Evolutionary conservation across 2,797 vertebrate species (phyloP), one percentile per base, ranked within the genome.

Genomic region (Muscicapa striata): DNA sequence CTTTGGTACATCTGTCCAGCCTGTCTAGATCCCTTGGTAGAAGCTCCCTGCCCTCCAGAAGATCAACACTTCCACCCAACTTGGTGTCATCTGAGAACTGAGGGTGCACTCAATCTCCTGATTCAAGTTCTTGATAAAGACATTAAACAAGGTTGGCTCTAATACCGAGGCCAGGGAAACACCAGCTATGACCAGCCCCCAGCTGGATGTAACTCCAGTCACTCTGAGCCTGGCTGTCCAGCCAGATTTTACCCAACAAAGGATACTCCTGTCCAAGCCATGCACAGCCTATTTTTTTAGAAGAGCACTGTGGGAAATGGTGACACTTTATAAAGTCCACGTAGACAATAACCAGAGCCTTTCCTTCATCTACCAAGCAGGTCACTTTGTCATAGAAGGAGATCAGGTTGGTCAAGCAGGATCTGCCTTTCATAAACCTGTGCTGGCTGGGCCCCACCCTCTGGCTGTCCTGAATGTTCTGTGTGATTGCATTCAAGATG

Each of bases 1-100:
- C 29, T 43, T 70, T 20, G 9, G 15, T 26, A 26, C 15, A 46
- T 58, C 10, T 26, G 27, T 52, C 9, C 24, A 51, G 17, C 10
- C 6, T 38, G 10, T 23, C 29, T 29, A 64, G 21, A 77, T 36
- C 11, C 22, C 45, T 59, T 0, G 0, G 30, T 1, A 52, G 26
- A 78, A 40, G 5, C 11, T 59, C 26, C 15, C 13, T 54, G 13
- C 4, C 12, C 7, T 13, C 15, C 24, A 58, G 43, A 43, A 58
- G 20, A 64, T 40, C 22, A 45, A 17, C 9, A 52, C 8, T 40
- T 30, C 24, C 22, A n/a, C 14, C 8, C 3, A 45, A 2, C 8
- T 18, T 18, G 23, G 16, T n/a, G 14, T 23, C 22, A 66, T 41
- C 23, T 22, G 9, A 46, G 54, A 72, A 72, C 18, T 17, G 30